A percentile compares a stretch with the other conserved stretches of the same genome.
Evolutionary conservation across 2,797 vertebrate species (phyloP).

Genomic region (Corythornis leucogaster): DNA sequence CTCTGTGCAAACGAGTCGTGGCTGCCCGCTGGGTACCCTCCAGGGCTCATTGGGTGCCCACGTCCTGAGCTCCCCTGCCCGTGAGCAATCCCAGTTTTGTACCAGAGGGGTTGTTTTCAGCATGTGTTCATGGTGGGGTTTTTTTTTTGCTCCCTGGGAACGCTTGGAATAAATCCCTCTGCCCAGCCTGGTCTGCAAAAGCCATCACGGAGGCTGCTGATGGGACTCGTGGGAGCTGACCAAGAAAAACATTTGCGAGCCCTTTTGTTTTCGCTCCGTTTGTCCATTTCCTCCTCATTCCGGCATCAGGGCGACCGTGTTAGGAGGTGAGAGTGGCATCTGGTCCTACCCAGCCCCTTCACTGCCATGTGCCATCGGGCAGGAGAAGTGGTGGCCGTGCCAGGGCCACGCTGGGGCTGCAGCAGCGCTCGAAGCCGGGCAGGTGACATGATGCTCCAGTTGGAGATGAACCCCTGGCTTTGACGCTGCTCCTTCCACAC

Average conservation of each 20-base stretch:
- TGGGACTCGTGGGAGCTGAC: constrained; percentile 12
- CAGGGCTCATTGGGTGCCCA: constrained; percentile 20
- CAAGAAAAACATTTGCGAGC: neutral
- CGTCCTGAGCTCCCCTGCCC: constrained; percentile 30
- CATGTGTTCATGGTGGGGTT: neutral
- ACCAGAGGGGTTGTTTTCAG: neutral
- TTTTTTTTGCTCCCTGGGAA: constrained; percentile 40
- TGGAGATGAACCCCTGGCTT: neutral
- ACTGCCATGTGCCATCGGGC: rapidly evolving
- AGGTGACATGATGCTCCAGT: neutral
- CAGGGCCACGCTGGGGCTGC: neutral
- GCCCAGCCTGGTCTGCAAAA: constrained; percentile 19
- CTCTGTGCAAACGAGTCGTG: constrained; percentile 33
- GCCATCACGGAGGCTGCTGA: neutral
- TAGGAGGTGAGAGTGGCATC: neutral
- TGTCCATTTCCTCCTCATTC: neutral
- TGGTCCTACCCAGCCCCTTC: rapidly evolving
- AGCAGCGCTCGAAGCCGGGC: neutral
- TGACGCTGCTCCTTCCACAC: rapidly evolving
- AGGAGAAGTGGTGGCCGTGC: neutral
- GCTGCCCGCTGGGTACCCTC: constrained; percentile 27
- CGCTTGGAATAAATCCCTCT: neutral
- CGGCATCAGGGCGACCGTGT: neutral
- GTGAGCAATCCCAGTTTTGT: neutral
- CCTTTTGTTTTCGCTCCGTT: neutral